Conservation (phyloP, 2,888 invertebrate genomes). For the Emmelina monodactyla region DNA sequence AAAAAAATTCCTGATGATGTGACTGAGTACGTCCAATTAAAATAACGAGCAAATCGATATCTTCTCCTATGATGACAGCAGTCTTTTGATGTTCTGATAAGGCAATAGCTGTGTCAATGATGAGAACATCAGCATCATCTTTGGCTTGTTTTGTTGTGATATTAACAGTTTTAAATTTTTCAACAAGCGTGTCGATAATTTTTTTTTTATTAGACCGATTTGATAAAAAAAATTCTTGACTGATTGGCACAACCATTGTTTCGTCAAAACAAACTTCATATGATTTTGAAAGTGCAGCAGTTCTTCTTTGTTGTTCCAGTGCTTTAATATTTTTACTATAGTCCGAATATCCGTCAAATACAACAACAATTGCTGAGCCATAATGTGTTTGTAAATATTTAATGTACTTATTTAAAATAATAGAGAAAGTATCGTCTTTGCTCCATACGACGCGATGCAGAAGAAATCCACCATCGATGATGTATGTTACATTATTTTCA, state of each 20-base stretch:
- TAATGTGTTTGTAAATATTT: constrained; percentile 21
- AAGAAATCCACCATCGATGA: constrained; percentile 23
- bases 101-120: constrained; percentile 28
- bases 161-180: constrained; percentile 26
- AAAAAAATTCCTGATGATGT: constrained; percentile 22
- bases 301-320: constrained; percentile 28
- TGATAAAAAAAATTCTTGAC: constrained; percentile 16
- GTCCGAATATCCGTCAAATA: constrained; percentile 28
- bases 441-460: constrained; percentile 26
- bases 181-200: constrained; percentile 24
- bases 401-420: constrained; percentile 17
- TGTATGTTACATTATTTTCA: constrained; percentile 18
- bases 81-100: constrained; percentile 18
- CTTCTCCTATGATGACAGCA: constrained; percentile 27
- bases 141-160: constrained; percentile 28
- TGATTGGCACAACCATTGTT: constrained; percentile 20
- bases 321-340: constrained; percentile 28
- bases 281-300: constrained; percentile 27
- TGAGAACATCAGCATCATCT: constrained; percentile 32
- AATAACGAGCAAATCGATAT: constrained; percentile 30
- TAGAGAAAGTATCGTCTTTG: constrained; percentile 18
- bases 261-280: constrained; percentile 29
- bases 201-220: constrained; percentile 19
- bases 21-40: constrained; percentile 26
- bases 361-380: constrained; percentile 20